phyloP scores from a whole-genome alignment of 2,888 invertebrate species.

The Chydorus sphaericus region DNA sequence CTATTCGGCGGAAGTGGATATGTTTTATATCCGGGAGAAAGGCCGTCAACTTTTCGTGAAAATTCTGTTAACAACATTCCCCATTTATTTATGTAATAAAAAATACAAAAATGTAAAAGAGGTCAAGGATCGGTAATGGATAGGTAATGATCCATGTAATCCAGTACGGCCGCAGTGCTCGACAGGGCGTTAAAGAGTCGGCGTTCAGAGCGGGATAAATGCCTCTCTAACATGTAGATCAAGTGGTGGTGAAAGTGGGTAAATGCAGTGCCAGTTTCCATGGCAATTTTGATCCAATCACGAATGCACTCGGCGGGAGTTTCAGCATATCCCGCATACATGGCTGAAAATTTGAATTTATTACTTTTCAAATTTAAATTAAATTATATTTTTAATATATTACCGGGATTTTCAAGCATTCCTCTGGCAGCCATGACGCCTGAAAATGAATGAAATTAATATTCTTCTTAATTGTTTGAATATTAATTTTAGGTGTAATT shows the following conservation, averaged over 20 bases:
- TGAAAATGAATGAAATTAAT: constrained; percentile 22
- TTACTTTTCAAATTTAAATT: too few relatives aligned
- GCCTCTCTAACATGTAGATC: constrained; percentile 83
- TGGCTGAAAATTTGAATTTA: constrained; percentile 35
- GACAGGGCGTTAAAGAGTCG: constrained; percentile 61
- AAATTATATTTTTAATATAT: too few relatives aligned
- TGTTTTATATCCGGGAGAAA: too few relatives aligned
- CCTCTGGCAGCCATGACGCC: constrained; percentile 86
- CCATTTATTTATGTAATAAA: too few relatives aligned
- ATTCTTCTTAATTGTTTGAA: not conserved
- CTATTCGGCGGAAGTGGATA: too few relatives aligned
- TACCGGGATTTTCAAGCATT: constrained; percentile 65
- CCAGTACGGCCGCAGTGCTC: constrained; percentile 48
- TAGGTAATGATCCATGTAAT: constrained; percentile 40
- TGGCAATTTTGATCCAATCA: constrained; percentile 53
- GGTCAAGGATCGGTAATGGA: too few relatives aligned
- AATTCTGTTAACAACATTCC: too few relatives aligned
- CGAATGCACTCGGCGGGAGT: constrained; percentile 65
- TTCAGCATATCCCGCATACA: constrained; percentile 54
- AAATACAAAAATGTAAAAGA: too few relatives aligned
- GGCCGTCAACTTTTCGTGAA: too few relatives aligned
- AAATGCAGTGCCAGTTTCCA: constrained; percentile 51
- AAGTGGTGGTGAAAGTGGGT: constrained; percentile 89
- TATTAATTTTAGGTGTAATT: too few relatives aligned
- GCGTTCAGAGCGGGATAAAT: constrained; percentile 54